phyloP scores from a whole-genome alignment of 2,888 invertebrate genomes.

The Deilephila porcellus region DNA sequence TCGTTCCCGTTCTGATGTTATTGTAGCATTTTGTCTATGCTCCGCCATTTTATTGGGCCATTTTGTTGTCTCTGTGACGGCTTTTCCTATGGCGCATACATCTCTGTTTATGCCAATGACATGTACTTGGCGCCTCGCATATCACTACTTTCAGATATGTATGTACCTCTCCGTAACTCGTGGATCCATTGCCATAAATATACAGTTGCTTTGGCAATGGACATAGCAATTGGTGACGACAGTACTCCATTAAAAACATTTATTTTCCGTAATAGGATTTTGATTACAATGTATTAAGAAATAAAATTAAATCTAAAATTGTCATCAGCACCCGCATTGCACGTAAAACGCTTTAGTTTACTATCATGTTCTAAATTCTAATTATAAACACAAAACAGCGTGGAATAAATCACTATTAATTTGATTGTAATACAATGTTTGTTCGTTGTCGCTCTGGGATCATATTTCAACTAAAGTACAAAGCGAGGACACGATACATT shows the following conservation, averaged over 20 bases:
- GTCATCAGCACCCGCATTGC: not conserved
- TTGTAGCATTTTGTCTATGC: slow-evolving; percentile 85
- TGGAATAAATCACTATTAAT: slow-evolving; percentile 25
- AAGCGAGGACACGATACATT: slow-evolving; percentile 59
- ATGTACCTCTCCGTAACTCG: not conserved
- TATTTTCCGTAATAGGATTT: not conserved
- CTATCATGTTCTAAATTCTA: not conserved
- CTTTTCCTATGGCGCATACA: slow-evolving; percentile 60
- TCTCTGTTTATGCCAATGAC: slow-evolving; percentile 48
- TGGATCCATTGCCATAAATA: no score
- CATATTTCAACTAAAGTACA: slow-evolving; percentile 48
- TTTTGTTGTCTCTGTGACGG: slow-evolving; percentile 77
- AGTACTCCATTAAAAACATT: not conserved
- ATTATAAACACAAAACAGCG: slow-evolving; percentile 8
- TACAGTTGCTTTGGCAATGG: no score
- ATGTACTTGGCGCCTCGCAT: slow-evolving; percentile 27
- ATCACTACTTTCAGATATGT: not conserved
- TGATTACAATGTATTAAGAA: not conserved
- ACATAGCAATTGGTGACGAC: no score
- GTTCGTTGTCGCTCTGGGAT: slow-evolving; percentile 43
- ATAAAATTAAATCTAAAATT: not conserved
- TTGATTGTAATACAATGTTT: slow-evolving; percentile 35
- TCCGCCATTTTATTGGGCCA: slow-evolving; percentile 79
- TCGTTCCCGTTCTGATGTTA: slow-evolving; percentile 84
- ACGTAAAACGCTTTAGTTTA: no score